Conservation (phyloP, 2,888 invertebrate species). For the Macrostomum cliftonense region DNA sequence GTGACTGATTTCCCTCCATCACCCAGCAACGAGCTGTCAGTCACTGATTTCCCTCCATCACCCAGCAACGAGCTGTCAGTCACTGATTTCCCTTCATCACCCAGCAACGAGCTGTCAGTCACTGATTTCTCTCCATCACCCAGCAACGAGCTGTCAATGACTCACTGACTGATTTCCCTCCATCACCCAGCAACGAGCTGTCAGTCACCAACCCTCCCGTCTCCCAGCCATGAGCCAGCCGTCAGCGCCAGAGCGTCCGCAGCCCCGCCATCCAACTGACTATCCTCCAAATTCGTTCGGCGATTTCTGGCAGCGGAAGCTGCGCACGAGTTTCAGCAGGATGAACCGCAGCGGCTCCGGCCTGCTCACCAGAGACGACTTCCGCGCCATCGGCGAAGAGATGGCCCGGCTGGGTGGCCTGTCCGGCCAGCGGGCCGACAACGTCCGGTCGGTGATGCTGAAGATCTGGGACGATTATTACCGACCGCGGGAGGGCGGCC, state of each 20-base stretch:
- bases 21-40: too few species aligned
- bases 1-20: too few species aligned
- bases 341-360: slow-evolving; percentile 1
- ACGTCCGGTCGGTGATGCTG: not conserved
- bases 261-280: not conserved
- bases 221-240: not conserved
- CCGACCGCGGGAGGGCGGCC: not conserved
- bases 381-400: slow-evolving; percentile 1
- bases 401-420: not conserved
- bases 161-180: too few species aligned
- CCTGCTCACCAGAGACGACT: not conserved
- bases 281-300: not conserved
- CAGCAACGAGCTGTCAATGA: too few species aligned
- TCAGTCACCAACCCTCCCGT: too few species aligned
- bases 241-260: not conserved
- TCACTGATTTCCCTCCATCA: too few species aligned
- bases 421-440: not conserved
- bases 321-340: not conserved
- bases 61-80: too few species aligned
- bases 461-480: not conserved
- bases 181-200: too few species aligned
- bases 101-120: too few species aligned
- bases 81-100: too few species aligned
- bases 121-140: too few species aligned
- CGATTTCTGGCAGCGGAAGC: slow-evolving; percentile 3